Evolutionary conservation across 30 jellyfish, hydroid and myxozoan genomes (phyloP).

Genomic region (Aurelia sp.): DNA sequence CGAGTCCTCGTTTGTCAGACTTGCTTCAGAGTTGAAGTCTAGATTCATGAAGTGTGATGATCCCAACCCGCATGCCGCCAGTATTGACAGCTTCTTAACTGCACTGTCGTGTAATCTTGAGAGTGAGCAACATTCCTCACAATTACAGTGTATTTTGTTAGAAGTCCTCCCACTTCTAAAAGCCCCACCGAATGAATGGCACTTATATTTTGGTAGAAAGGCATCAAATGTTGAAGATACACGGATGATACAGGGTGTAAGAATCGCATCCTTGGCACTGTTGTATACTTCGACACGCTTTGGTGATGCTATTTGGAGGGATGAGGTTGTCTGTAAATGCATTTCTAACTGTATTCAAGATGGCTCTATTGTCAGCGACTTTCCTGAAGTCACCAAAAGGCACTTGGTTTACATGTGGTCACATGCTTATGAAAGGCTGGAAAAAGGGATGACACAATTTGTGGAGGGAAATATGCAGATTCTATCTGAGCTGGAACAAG

Average conservation of each 20-base stretch:
- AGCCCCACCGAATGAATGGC: constrained; percentile 78
- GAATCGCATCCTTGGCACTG: constrained; percentile 55
- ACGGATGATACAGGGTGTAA: constrained; percentile 1
- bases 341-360: constrained; percentile 5
- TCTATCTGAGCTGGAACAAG: constrained; percentile 7
- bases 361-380: neutral
- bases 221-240: constrained; percentile 20
- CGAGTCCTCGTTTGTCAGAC: constrained; percentile 73
- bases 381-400: constrained; percentile 47
- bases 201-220: constrained; percentile 29
- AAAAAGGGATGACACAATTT: neutral
- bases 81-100: constrained; percentile 32
- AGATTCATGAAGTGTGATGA: constrained; percentile 2
- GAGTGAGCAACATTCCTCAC: neutral
- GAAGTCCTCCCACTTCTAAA: constrained; percentile 21
- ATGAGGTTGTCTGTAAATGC: constrained; percentile 20
- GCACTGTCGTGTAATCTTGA: constrained; percentile 52
- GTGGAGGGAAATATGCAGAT: neutral
- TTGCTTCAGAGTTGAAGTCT: constrained; percentile 65
- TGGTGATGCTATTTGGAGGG: constrained; percentile 54
- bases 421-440: constrained; percentile 1
- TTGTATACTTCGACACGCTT: constrained; percentile 37
- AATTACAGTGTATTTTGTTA: constrained; percentile 1
- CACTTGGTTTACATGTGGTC: constrained; percentile 80
- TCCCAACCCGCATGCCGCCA: neutral